These are phyloP conservation scores for Phyllopteryx taeniolatus DNA, from an alignment of 2,113 vertebrate genomes.

Conservation along the genomic window DNA sequence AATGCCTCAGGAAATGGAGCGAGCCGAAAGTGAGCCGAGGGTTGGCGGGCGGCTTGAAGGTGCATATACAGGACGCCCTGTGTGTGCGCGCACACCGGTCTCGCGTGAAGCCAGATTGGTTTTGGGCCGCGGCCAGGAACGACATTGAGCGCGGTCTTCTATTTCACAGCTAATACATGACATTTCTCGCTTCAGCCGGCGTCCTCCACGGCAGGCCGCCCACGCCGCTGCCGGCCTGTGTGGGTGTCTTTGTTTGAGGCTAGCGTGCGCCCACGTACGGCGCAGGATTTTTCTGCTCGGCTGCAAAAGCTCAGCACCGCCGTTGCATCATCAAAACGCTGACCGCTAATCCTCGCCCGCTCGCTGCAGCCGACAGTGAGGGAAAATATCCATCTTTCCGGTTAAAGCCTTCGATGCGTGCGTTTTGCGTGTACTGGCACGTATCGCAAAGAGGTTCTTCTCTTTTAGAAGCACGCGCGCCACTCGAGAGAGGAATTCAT, in stretches of 20 bases:
- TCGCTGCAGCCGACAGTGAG: slow-evolving; percentile 11
- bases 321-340: slow-evolving; percentile 61
- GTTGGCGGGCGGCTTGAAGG: not conserved
- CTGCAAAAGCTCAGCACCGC: slow-evolving; percentile 54
- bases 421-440: slow-evolving; percentile 26
- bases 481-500: slow-evolving; percentile 35
- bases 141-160: slow-evolving; percentile 22
- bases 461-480: not conserved
- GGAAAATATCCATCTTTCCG: slow-evolving; percentile 31
- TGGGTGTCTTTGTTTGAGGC: slow-evolving; percentile 60
- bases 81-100: slow-evolving; percentile 26
- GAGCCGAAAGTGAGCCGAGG: slow-evolving; percentile 33
- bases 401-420: slow-evolving; percentile 34
- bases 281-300: slow-evolving; percentile 50
- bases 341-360: slow-evolving; percentile 52
- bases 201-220: slow-evolving; percentile 10
- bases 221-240: slow-evolving; percentile 32
- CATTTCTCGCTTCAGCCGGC: slow-evolving; percentile 46
- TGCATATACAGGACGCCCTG: slow-evolving; percentile 11
- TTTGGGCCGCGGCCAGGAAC: slow-evolving; percentile 44
- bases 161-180: slow-evolving; percentile 60
- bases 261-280: slow-evolving; percentile 29
- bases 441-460: not conserved
- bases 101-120: slow-evolving; percentile 24
- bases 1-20: slow-evolving; percentile 67